Evolutionary conservation across 2,797 vertebrate species (phyloP).

Genomic region (Malurus splendens): DNA sequence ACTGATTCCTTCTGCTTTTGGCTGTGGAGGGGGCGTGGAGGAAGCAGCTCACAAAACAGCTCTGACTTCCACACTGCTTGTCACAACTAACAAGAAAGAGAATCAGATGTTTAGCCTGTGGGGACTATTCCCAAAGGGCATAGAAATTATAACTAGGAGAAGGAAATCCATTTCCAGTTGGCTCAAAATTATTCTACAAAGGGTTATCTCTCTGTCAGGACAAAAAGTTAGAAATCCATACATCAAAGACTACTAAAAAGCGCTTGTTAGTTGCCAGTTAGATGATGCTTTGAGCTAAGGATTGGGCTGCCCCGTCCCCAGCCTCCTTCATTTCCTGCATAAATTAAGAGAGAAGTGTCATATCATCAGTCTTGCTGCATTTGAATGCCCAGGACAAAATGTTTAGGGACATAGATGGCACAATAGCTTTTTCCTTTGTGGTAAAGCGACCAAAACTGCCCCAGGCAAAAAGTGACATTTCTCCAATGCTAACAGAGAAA

Average conservation of each 20-base stretch:
- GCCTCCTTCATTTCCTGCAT: constrained; percentile 11
- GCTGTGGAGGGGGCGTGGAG: neutral
- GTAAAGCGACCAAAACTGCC: constrained; percentile 27
- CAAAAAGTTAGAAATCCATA: neutral
- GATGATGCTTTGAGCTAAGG: neutral
- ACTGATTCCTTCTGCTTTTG: neutral
- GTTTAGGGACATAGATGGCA: neutral
- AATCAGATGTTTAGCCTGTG: neutral
- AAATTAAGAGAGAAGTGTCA: constrained; percentile 38
- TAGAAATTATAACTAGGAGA: neutral
- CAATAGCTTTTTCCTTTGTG: constrained; percentile 11
- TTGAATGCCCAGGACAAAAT: constrained; percentile 8
- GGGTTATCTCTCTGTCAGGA: neutral
- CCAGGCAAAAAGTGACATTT: constrained; percentile 55
- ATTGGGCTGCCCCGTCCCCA: neutral
- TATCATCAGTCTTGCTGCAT: neutral
- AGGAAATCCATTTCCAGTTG: neutral
- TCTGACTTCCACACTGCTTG: neutral
- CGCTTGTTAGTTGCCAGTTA: neutral
- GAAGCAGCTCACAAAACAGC: neutral
- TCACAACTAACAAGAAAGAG: neutral
- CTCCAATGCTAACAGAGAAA: constrained; percentile 36
- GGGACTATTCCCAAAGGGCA: neutral
- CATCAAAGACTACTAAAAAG: neutral
- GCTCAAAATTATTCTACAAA: neutral